Conservation (phyloP, 2,113 vertebrate species). For the Grallaria varia region DNA sequence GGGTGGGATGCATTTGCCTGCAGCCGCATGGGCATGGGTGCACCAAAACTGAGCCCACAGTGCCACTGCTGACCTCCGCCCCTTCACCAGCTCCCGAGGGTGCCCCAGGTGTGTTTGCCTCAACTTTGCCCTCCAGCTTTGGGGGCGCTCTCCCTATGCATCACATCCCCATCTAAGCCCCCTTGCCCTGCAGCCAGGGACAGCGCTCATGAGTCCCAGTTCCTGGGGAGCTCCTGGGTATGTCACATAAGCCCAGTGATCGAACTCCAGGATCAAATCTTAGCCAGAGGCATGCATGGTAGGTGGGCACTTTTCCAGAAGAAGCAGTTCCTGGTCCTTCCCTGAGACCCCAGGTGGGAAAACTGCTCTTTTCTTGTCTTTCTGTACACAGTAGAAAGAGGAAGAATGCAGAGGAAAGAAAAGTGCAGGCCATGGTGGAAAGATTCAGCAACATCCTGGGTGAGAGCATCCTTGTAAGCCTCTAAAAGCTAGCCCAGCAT, state of each 20-base stretch:
- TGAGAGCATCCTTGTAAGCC: neutral
- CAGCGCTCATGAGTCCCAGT: neutral
- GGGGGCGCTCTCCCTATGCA: neutral
- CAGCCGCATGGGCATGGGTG: rapidly evolving
- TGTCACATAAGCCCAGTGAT: neutral
- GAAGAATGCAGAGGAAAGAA: neutral
- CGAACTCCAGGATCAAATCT: neutral
- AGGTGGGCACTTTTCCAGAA: neutral
- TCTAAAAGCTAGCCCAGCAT: neutral
- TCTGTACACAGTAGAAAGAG: neutral
- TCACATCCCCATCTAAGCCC: rapidly evolving
- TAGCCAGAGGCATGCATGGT: neutral
- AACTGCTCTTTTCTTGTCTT: neutral
- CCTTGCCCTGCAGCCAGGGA: neutral
- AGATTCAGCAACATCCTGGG: neutral
- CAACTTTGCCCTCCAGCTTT: neutral
- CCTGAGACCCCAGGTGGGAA: neutral
- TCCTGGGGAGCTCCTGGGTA: neutral
- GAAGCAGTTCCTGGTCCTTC: neutral
- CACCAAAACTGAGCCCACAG: neutral
- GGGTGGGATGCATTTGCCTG: neutral
- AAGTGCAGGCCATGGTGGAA: neutral
- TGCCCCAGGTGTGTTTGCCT: neutral
- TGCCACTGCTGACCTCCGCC: neutral
- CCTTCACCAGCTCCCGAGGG: rapidly evolving